Conservation (phyloP, 1,140 invertebrate species). For the Drosophila sucinea region DNA sequence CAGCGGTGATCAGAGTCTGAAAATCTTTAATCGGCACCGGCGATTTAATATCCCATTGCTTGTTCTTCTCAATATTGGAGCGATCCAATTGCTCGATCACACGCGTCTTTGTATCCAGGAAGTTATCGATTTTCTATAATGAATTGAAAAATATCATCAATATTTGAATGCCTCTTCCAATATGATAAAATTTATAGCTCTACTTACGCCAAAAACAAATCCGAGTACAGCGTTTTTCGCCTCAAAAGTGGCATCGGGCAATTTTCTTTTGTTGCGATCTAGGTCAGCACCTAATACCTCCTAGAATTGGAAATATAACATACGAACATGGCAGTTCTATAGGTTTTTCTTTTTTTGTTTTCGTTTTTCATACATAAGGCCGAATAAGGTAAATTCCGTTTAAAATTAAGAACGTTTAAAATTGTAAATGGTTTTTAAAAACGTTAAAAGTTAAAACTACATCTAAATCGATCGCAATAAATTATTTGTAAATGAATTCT, state of each 20-base stretch:
- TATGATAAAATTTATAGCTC: neutral
- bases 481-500: no score
- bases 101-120: constrained; percentile 89
- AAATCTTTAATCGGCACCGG: constrained; percentile 84
- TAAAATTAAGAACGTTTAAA: neutral
- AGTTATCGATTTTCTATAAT: constrained; percentile 89
- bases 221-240: constrained; percentile 90
- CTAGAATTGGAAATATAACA: constrained; percentile 56
- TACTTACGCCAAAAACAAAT: constrained; percentile 91
- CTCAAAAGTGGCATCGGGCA: constrained; percentile 88
- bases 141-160: neutral
- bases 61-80: constrained; percentile 89
- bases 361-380: neutral
- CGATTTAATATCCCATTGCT: constrained; percentile 88
- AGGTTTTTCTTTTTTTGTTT: neutral
- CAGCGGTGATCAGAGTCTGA: constrained; percentile 83
- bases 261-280: constrained; percentile 88
- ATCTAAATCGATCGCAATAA: no score
- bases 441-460: no score
- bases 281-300: constrained; percentile 68
- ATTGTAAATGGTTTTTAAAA: no score
- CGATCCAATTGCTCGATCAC: constrained; percentile 87
- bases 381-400: neutral
- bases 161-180: neutral
- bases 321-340: constrained; percentile 16